Evolutionary conservation across 2,888 invertebrate species (phyloP).

Genomic region (Falcaria lacertinaria): DNA sequence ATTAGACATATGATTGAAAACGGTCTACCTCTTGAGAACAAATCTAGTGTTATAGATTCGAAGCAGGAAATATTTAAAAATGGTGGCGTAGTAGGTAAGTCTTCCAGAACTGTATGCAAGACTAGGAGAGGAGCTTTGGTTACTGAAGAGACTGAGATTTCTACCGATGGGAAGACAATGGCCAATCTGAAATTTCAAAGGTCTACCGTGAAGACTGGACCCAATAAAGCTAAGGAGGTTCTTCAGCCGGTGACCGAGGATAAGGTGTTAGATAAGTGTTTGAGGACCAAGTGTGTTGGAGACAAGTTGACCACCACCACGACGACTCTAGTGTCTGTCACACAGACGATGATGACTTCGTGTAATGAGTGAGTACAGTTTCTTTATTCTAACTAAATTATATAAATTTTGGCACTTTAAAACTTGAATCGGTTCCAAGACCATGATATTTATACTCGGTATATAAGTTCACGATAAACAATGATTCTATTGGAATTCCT

Average conservation of each 20-base stretch:
- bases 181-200: slow-evolving; percentile 68
- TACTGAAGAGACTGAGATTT: slow-evolving; percentile 68
- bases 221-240: slow-evolving; percentile 59
- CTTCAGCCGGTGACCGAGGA: slow-evolving; percentile 62
- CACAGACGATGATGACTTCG: slow-evolving; percentile 65
- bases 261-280: slow-evolving; percentile 52
- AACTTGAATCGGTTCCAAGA: no score
- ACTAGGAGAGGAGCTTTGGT: slow-evolving; percentile 66
- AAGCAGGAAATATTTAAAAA: slow-evolving; percentile 60
- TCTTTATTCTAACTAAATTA: slow-evolving; percentile 1
- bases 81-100: slow-evolving; percentile 65
- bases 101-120: slow-evolving; percentile 59
- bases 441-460: no score
- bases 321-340: slow-evolving; percentile 67
- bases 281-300: slow-evolving; percentile 61
- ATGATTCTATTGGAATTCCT: no score
- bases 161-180: slow-evolving; percentile 59
- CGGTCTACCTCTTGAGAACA: slow-evolving; percentile 58
- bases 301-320: slow-evolving; percentile 65
- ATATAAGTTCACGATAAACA: no score
- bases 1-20: slow-evolving; percentile 65
- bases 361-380: slow-evolving; percentile 73
- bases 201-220: slow-evolving; percentile 61
- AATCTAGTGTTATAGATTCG: slow-evolving; percentile 53
- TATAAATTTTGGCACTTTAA: slow-evolving; percentile 1